phyloP scores from a whole-genome alignment of 2,888 invertebrate genomes.

The Leptarthrus brevirostris region DNA sequence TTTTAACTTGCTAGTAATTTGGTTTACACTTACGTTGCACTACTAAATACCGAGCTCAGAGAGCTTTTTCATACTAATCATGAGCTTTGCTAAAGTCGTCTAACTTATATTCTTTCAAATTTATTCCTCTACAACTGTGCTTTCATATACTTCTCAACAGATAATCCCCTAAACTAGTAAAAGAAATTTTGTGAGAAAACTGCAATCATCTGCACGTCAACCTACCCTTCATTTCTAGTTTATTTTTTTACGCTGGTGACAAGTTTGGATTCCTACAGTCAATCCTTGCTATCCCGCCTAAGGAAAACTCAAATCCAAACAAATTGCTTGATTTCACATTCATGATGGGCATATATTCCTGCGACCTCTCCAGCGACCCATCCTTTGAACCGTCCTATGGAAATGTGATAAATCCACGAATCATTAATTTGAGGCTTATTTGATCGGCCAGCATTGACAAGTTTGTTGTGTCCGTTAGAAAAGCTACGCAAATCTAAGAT shows the following conservation, averaged over 20 bases:
- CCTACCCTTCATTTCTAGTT: not conserved
- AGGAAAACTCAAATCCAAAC: constrained; percentile 48
- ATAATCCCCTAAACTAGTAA: too few species aligned
- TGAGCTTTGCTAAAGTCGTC: too few species aligned
- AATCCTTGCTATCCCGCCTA: constrained; percentile 21
- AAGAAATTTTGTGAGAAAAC: too few species aligned
- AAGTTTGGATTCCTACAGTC: constrained; percentile 19
- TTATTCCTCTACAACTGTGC: too few species aligned
- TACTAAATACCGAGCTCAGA: too few species aligned
- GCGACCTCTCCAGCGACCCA: constrained; percentile 41
- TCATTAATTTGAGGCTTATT: constrained; percentile 52
- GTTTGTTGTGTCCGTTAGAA: constrained; percentile 46
- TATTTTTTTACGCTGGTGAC: constrained; percentile 31
- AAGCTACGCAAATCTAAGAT: constrained; percentile 23
- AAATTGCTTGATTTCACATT: constrained; percentile 48
- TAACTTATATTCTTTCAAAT: too few species aligned
- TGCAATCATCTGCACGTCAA: not conserved
- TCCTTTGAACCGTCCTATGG: constrained; percentile 37
- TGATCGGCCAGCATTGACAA: constrained; percentile 49
- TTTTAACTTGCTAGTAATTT: too few species aligned
- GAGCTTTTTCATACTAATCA: too few species aligned
- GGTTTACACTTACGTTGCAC: too few species aligned
- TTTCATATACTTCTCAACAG: too few species aligned
- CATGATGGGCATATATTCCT: constrained; percentile 39
- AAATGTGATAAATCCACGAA: constrained; percentile 50